Base-by-base conservation (phyloP, 2,797 vertebrate species). In the Cynopterus sphinx region DNA sequence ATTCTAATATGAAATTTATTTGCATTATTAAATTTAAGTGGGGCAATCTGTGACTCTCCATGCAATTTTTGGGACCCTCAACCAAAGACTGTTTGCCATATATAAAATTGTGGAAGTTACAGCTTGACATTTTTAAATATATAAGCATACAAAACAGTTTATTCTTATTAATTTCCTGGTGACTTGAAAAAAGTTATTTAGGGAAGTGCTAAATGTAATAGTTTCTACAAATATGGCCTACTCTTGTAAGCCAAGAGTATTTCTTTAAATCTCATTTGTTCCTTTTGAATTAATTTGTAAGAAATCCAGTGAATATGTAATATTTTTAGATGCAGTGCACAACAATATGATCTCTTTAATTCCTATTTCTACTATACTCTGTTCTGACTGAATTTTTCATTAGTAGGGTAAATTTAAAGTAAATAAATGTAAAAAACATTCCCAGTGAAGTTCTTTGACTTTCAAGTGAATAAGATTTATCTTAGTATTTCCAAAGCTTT, bases 1-100 rank as follows among this genome's bases (percentile, higher is more conserved):
- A 95, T 97, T 97, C 70, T 97, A 98, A 87, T 1, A 83, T 98
- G 93, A 97, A 97, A 94, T 95, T 97, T 97, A 98, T 97, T 81
- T 94, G 97, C 87, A 97, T 43, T 96, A 63, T 97, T 98, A 98
- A 97, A 97, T 41, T 98, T 97, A 98, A 98, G 91, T 94, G 88
- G 55, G 85, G 28, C 77, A 96, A 98, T 97, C 85, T 95, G 49
- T 98, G 95, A 94, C 46, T 97, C 91, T 79, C 68, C 73, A 91
- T 97, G 92, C 49, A 86, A 79, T 73, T 93, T 82, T 92, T 61
- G 84, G 67, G 36, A 13, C 68, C 36, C 94, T 95, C 16, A 96
- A 78, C 19, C 8, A 97, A 49, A 63, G 71, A 97, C 12, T 97
- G 33, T 87, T 94, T 94, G 97, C 92, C 71, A 92, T 88, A 78